Percentiles rank a stretch among this genome's conserved stretches.
These are phyloP conservation scores for Frankliniella fusca DNA, from an alignment of 2,888 invertebrate genomes.

Conservation along the genomic window DNA sequence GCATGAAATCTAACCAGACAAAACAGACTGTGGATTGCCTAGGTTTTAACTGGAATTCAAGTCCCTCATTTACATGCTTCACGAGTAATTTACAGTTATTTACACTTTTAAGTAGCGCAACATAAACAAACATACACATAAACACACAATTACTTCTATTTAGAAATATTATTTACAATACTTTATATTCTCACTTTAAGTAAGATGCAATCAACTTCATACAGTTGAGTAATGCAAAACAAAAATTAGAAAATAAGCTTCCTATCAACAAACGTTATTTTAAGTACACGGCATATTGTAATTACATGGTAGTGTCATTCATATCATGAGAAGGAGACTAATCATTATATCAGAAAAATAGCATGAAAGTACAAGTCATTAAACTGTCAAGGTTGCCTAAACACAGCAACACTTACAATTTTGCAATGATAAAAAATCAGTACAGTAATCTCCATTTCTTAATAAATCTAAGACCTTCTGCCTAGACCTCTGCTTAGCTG, in stretches of 20 bases:
- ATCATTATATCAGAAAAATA: neutral
- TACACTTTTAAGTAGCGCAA: neutral
- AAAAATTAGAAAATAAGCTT: constrained; percentile 11
- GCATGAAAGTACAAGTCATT: neutral
- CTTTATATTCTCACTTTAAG: neutral
- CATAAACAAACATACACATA: neutral
- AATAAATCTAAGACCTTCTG: neutral
- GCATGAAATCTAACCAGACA: neutral
- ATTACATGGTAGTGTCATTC: neutral
- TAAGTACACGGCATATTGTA: neutral
- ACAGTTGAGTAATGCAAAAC: constrained; percentile 2
- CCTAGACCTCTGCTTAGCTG: too few species aligned
- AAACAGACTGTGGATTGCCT: too few species aligned
- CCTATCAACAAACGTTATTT: neutral
- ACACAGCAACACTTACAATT: neutral
- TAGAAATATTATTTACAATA: constrained; percentile 6
- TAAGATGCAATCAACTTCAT: neutral
- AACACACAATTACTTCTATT: neutral
- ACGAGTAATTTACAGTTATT: constrained; percentile 5
- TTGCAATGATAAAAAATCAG: neutral
- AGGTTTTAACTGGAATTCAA: too few species aligned
- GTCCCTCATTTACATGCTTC: neutral
- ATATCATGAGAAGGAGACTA: neutral
- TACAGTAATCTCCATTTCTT: constrained; percentile 7
- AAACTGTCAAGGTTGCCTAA: neutral